Evolutionary conservation across 1,140 invertebrate species (phyloP).

Genomic region (Cotesia typhae): DNA sequence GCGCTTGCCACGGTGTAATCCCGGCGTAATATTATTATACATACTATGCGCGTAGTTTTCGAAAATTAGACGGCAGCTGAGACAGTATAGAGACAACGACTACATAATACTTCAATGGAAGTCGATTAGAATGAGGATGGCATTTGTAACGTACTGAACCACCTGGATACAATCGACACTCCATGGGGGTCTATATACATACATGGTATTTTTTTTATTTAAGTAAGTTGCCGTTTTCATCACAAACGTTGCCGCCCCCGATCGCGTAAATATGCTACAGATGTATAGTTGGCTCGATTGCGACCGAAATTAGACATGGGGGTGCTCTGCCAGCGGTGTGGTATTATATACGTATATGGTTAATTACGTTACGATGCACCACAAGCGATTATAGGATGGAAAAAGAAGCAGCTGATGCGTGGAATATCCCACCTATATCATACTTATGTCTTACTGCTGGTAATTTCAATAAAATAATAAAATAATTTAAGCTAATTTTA

Average conservation of each 20-base stretch:
- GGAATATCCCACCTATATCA: too few relatives aligned
- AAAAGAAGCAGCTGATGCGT: too few relatives aligned
- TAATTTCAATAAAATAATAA: too few relatives aligned
- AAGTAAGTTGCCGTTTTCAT: not conserved
- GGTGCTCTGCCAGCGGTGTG: constrained; percentile 26
- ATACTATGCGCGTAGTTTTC: constrained; percentile 23
- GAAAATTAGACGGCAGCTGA: constrained; percentile 48
- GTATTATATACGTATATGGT: not conserved
- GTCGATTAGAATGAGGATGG: constrained; percentile 21
- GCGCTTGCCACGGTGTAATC: constrained; percentile 29
- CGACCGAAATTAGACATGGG: constrained; percentile 13
- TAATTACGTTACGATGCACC: constrained; percentile 38
- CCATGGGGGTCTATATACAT: constrained; percentile 16
- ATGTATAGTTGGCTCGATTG: constrained; percentile 7
- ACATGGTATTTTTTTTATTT: too few relatives aligned
- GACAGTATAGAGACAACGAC: constrained; percentile 4
- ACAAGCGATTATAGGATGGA: not conserved
- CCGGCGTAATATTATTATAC: too few relatives aligned
- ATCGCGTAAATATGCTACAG: not conserved
- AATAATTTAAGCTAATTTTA: too few relatives aligned
- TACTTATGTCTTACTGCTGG: too few relatives aligned
- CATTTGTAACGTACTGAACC: constrained; percentile 50
- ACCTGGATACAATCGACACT: constrained; percentile 45
- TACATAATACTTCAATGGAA: not conserved
- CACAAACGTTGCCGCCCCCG: not conserved